These are phyloP conservation scores for Brachypteracias leptosomus DNA, from an alignment of 2,113 vertebrate genomes.

Conservation along the genomic window DNA sequence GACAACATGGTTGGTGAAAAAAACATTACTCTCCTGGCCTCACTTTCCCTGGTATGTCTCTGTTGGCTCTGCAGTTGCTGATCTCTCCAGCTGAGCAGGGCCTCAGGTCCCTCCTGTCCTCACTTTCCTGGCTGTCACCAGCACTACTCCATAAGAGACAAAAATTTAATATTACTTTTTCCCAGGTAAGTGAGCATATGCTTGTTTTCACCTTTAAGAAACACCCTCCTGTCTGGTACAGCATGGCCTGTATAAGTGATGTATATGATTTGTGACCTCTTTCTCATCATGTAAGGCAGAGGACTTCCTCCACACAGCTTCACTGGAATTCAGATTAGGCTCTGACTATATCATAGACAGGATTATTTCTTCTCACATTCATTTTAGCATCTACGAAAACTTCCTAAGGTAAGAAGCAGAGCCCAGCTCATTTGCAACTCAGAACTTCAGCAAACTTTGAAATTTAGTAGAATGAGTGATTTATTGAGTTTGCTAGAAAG, in stretches of 20 bases:
- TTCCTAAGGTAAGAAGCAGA: not conserved
- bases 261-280: not conserved
- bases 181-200: not conserved
- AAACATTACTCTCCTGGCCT: not conserved
- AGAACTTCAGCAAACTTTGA: not conserved
- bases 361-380: not conserved
- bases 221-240: not conserved
- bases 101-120: not conserved
- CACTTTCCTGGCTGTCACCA: not conserved
- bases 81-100: not conserved
- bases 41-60: not conserved
- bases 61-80: not conserved
- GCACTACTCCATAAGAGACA: rapidly evolving
- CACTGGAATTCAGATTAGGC: not conserved
- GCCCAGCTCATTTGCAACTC: not conserved
- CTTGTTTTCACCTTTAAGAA: not conserved
- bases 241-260: not conserved
- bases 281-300: not conserved
- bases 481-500: not conserved
- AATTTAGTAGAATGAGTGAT: not conserved
- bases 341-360: not conserved
- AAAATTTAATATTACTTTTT: not conserved
- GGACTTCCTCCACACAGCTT: not conserved
- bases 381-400: not conserved
- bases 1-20: not conserved